Base-by-base conservation (phyloP, 2,888 invertebrate species). In the Sphaerophoria taeniata region DNA sequence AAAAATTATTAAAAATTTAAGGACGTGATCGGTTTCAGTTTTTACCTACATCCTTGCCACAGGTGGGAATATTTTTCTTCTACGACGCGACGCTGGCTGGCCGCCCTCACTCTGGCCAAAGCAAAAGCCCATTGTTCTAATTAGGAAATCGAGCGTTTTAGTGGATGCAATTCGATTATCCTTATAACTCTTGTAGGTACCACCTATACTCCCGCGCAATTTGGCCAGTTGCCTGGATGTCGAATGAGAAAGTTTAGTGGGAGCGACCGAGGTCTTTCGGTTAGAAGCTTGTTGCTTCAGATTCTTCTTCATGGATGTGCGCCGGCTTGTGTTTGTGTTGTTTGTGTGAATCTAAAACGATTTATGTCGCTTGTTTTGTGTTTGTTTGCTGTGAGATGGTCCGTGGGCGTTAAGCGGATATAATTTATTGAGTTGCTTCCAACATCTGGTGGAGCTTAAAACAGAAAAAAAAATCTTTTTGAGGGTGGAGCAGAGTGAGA, bases 341-440 rank as follows among this genome's bases (percentile, higher is more conserved):
- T 60, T 76, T 60, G 51, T 81, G 63, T 70, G 65, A 65, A 56
- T 39, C 65, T 58, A 56, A 60, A 51, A 39, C 72, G 31, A 67
- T 79, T 73, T 79, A 67, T 53, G 49, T 65, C n/a, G 12, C 6
- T 14, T 12, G 39, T 55, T 74, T 39, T 16, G 51, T 60, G 24
- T 51, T 60, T 16, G 34, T 24, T n/a, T 43, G 16, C 5, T 47
- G 33, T 51, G n/a, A 51, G 60, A 71, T 70, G n/a, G 55, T 34
- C 65, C 53, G 82, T 72, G 78, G 78, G 82, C 78, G 82, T 78
- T 78, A 83, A 78, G 82, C 78, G 78, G 78, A 78, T 83, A 83
- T 83, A 83, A 83, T 83, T 83, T 83, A 82, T 78, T 53, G 69
- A 78, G 82, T 77, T 82, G 61, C 78, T 61, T 51, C 56, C 55